Conservation (phyloP, 2,888 invertebrate genomes). For the Acheta domesticus region DNA sequence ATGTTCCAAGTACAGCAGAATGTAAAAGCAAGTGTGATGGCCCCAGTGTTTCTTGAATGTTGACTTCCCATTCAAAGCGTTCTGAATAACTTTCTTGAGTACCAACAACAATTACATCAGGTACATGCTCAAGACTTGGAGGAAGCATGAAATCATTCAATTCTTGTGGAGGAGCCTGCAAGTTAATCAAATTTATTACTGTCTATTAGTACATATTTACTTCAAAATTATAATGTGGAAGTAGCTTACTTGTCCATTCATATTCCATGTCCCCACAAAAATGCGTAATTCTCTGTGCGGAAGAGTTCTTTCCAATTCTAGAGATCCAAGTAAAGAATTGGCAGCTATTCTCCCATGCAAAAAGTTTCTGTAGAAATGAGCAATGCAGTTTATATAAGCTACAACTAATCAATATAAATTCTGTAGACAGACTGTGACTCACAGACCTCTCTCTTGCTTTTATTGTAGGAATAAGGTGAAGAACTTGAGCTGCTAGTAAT, state of each 20-base stretch:
- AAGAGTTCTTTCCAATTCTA: conserved; percentile 81
- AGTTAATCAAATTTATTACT: conserved; percentile 33
- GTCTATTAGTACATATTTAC: too few species aligned
- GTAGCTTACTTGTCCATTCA: conserved; percentile 83
- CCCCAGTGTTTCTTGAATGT: conserved; percentile 87
- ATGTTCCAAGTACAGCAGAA: conserved; percentile 79
- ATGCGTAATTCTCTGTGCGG: conserved; percentile 81
- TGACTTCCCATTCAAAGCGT: conserved; percentile 83
- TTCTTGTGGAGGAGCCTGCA: conserved; percentile 57
- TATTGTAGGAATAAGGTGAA: conserved; percentile 76
- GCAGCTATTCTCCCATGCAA: conserved; percentile 76
- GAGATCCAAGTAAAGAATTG: conserved; percentile 75
- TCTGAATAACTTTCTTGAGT: conserved; percentile 92
- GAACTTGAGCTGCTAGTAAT: conserved; percentile 72
- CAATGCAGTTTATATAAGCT: not conserved
- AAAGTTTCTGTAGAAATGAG: conserved; percentile 59
- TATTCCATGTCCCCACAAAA: conserved; percentile 94
- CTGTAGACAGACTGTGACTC: not conserved
- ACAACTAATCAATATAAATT: conserved; percentile 32
- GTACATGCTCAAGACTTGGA: conserved; percentile 76
- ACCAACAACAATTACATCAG: conserved; percentile 88
- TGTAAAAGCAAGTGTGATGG: conserved; percentile 89
- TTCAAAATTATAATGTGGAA: not conserved
- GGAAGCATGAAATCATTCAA: conserved; percentile 89
- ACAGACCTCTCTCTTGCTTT: conserved; percentile 73